Conservation (phyloP, 2,888 invertebrate genomes). For the Harmothoe impar region DNA sequence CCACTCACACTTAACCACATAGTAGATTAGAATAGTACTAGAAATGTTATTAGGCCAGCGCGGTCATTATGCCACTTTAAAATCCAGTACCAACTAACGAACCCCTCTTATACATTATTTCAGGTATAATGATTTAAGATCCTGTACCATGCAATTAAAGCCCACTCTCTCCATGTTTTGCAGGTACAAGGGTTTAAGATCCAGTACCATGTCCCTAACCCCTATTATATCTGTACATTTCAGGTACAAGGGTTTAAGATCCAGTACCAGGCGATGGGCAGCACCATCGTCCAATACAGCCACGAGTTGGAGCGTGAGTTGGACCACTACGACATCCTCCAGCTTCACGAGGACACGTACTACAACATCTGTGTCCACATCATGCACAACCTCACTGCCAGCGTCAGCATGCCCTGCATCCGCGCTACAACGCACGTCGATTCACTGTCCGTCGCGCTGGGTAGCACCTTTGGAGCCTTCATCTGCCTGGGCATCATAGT, state of each 20-base stretch:
- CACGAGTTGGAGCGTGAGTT: conserved; percentile 52
- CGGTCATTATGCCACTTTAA: too few species aligned
- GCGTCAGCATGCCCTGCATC: conserved; percentile 65
- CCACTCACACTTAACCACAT: too few species aligned
- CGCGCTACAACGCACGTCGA: conserved; percentile 69
- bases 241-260: conserved; percentile 63
- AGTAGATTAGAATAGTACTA: too few species aligned
- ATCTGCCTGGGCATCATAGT: conserved; percentile 72
- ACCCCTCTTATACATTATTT: too few species aligned
- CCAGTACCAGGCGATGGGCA: conserved; percentile 70
- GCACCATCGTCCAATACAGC: conserved; percentile 67
- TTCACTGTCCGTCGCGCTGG: conserved; percentile 72
- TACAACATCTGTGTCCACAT: conserved; percentile 71
- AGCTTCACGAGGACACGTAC: conserved; percentile 71
- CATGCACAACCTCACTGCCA: conserved; percentile 62
- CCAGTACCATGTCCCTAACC: conserved; percentile 71
- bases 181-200: conserved; percentile 65
- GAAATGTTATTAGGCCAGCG: too few species aligned
- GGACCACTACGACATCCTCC: conserved; percentile 69
- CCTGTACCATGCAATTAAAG: too few species aligned
- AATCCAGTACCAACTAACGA: too few species aligned
- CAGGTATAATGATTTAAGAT: too few species aligned
- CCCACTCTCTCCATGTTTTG: too few species aligned
- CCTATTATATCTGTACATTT: too few species aligned
- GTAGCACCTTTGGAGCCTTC: conserved; percentile 73